Base-by-base conservation (phyloP, 2,113 vertebrate genomes). In the Dipodomys merriami region DNA sequence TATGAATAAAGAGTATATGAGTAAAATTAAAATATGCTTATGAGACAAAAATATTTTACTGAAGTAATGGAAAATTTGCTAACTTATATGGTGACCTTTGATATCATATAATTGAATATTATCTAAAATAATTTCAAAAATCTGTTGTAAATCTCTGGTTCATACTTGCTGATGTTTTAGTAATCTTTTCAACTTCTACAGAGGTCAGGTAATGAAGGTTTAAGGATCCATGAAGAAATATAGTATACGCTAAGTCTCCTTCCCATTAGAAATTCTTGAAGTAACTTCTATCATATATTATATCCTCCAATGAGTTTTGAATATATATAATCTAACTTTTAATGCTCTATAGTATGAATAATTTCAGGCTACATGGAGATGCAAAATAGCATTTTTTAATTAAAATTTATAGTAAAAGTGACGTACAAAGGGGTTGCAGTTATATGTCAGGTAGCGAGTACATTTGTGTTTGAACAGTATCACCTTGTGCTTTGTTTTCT, bases 1-100 rank as follows among this genome's bases (percentile, higher is more conserved):
- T 11, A 72, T 83, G 25, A 81, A 83, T 5, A 83, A 83, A 94
- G 80, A 2, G 6, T 80, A 69, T 53, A 64, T 27, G n/a, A 15
- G 19, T 87, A 84, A 89, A 94, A 76, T 44, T 78, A 82, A 80
- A 29, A 30, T 80, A 5, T 89, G 4, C 86, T 64, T 83, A 44
- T 86, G 25, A 44, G 80, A 53, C 60, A 53, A 91, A 83, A 92
- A 77, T 64, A 91, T 81, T 91, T 89, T 29, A 91, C 65, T 44
- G 27, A 93, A 88, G 33, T 62, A 71, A 68, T 84, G 22, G 95
- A 86, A 72, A 88, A 25, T 68, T 72, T 30, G 18, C 2, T 30
- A 86, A 18, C 4, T 33, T 77, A 81, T 92, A 39, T 69, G 57
- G 53, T 94, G 57, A 81, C 8, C 5, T 92, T 88, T 86, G 57